These are phyloP conservation scores for Chamaea fasciata DNA, from an alignment of 2,113 vertebrate genomes.

Conservation along the genomic window DNA sequence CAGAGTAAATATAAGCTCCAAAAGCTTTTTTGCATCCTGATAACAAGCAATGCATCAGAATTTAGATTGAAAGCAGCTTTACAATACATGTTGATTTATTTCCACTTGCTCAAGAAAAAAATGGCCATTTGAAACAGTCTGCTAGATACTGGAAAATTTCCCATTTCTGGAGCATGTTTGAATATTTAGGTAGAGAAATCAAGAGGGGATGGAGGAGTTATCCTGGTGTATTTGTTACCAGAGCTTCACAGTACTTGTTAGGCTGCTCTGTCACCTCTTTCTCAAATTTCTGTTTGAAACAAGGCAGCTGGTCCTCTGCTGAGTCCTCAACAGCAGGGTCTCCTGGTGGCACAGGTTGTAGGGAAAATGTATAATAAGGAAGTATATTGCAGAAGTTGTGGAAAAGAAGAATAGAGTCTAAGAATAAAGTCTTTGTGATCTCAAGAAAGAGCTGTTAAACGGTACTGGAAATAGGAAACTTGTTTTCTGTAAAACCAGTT, in stretches of 20 bases:
- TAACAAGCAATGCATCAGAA: background rate
- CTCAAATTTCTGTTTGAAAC: background rate
- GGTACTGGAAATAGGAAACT: background rate
- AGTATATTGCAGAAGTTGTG: background rate
- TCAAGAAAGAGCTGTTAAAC: background rate
- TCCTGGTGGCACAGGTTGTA: background rate
- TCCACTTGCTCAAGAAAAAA: background rate
- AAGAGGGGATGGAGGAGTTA: background rate
- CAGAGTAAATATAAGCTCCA: background rate
- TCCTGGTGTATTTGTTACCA: background rate
- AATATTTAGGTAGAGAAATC: background rate
- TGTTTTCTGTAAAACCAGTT: background rate
- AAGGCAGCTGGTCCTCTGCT: background rate
- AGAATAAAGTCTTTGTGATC: background rate
- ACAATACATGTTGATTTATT: background rate
- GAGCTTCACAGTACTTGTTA: background rate
- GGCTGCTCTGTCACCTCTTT: background rate
- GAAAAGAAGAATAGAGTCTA: background rate
- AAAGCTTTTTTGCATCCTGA: background rate
- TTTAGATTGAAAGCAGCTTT: background rate
- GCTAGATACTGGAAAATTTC: background rate
- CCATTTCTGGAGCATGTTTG: background rate
- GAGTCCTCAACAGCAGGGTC: background rate
- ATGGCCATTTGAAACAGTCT: background rate
- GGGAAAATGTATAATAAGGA: background rate